Evolutionary conservation across 2,797 vertebrate genomes (phyloP).

Genomic region (Amblyraja radiata): DNA sequence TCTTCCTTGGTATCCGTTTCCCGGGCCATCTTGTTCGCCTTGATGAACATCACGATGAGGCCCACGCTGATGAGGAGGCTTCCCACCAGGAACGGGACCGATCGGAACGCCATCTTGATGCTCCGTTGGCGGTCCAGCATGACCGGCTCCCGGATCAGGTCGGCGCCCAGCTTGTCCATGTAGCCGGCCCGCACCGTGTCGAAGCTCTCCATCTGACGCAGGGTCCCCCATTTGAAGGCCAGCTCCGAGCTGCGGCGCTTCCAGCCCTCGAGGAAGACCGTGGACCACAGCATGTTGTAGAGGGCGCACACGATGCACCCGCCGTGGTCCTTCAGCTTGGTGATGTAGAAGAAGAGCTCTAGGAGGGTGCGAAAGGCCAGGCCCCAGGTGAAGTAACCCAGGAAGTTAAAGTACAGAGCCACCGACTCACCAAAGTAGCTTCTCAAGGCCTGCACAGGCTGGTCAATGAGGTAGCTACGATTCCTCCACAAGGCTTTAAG

Average conservation of each 20-base stretch:
- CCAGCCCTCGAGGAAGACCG: conserved; percentile 39
- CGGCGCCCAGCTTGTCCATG: not conserved
- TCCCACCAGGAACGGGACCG: not conserved
- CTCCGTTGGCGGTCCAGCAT: not conserved
- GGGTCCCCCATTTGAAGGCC: conserved; percentile 33
- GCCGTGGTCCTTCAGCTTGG: not conserved
- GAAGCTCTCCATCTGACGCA: not conserved
- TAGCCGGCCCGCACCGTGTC: not conserved
- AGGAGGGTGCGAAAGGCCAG: conserved; percentile 36
- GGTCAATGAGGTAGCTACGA: not conserved
- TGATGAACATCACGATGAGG: not conserved
- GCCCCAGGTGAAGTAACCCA: conserved; percentile 36
- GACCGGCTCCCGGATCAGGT: not conserved
- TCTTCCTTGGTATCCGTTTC: not conserved
- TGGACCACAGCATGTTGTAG: conserved; percentile 25
- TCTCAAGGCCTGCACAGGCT: conserved; percentile 39
- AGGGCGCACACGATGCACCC: not conserved
- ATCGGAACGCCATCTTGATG: not conserved
- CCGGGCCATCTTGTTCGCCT: not conserved
- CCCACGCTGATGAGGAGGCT: not conserved
- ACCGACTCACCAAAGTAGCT: conserved; percentile 41
- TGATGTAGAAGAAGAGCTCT: conserved; percentile 24
- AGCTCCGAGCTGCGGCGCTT: conserved; percentile 29
- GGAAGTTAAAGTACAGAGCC: conserved; percentile 41
- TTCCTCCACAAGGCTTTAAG: not conserved